Evolutionary conservation across 2,888 invertebrate species (phyloP).

Genomic region (Cephus nigrinus): DNA sequence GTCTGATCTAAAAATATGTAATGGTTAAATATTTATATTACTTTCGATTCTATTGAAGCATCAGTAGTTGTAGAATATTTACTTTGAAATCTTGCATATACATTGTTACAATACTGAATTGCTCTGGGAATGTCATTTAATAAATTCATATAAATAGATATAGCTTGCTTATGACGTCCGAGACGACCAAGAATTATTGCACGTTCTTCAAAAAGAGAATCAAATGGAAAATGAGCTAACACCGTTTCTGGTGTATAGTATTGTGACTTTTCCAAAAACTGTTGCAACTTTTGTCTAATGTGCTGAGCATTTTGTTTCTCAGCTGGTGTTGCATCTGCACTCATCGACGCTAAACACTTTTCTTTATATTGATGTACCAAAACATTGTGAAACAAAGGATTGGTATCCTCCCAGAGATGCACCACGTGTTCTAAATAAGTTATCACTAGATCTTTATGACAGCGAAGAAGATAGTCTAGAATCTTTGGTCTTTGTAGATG

Average conservation of each 20-base stretch:
- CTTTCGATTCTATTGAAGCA: neutral
- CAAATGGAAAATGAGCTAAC: slow-evolving; percentile 85
- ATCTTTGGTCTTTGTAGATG: slow-evolving; percentile 89
- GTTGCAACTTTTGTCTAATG: slow-evolving; percentile 74
- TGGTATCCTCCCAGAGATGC: slow-evolving; percentile 87
- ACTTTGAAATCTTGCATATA: slow-evolving; percentile 69
- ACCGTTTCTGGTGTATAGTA: slow-evolving; percentile 89
- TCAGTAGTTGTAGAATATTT: slow-evolving; percentile 23
- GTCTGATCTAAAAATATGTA: slow-evolving; percentile 38
- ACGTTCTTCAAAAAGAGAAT: slow-evolving; percentile 89
- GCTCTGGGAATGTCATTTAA: slow-evolving; percentile 86
- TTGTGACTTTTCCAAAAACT: slow-evolving; percentile 83
- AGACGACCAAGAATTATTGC: slow-evolving; percentile 94
- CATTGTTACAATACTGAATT: slow-evolving; percentile 83
- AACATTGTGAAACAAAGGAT: slow-evolving; percentile 89
- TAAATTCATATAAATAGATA: slow-evolving; percentile 91
- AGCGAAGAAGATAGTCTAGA: slow-evolving; percentile 87
- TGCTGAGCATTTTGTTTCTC: slow-evolving; percentile 69
- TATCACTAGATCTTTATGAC: slow-evolving; percentile 84
- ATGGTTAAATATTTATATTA: neutral
- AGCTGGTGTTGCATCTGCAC: slow-evolving; percentile 58
- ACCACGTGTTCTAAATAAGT: slow-evolving; percentile 96
- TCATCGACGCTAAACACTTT: slow-evolving; percentile 66
- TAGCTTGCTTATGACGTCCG: slow-evolving; percentile 90
- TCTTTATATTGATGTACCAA: slow-evolving; percentile 90